phyloP scores from a whole-genome alignment of 1,140 invertebrate genomes.

The Alviniconcha marisindica region DNA sequence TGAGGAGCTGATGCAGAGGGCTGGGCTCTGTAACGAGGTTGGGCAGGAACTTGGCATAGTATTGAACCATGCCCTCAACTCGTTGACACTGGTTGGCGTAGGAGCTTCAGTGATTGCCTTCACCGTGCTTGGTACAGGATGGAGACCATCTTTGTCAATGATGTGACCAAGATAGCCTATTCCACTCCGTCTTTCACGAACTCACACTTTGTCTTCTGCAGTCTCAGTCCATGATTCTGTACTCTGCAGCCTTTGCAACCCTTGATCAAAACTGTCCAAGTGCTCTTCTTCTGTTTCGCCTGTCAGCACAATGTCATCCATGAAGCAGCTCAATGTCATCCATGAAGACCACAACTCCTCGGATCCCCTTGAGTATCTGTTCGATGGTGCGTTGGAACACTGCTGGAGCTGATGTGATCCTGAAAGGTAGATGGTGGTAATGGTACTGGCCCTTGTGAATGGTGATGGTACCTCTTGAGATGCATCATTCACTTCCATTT shows the following conservation, averaged over 20 bases:
- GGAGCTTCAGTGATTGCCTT: background rate
- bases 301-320: background rate
- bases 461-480: conserved; percentile 54
- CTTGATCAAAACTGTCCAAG: background rate
- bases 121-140: no score
- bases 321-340: no score
- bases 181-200: background rate
- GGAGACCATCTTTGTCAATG: background rate
- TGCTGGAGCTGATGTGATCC: conserved; percentile 76
- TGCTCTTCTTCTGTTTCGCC: background rate
- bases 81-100: background rate
- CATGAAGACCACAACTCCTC: background rate
- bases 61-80: background rate
- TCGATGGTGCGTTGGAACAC: conserved; percentile 78
- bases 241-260: background rate
- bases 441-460: conserved; percentile 46
- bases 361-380: conserved; percentile 55
- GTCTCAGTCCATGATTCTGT: background rate
- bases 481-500: conserved; percentile 57
- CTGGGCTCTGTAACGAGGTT: no score
- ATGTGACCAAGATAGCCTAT: no score
- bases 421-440: conserved; percentile 63
- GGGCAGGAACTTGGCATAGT: background rate
- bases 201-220: background rate
- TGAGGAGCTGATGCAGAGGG: background rate